Evolutionary conservation across 2,888 invertebrate species (phyloP).

Genomic region (Pammene fasciana): DNA sequence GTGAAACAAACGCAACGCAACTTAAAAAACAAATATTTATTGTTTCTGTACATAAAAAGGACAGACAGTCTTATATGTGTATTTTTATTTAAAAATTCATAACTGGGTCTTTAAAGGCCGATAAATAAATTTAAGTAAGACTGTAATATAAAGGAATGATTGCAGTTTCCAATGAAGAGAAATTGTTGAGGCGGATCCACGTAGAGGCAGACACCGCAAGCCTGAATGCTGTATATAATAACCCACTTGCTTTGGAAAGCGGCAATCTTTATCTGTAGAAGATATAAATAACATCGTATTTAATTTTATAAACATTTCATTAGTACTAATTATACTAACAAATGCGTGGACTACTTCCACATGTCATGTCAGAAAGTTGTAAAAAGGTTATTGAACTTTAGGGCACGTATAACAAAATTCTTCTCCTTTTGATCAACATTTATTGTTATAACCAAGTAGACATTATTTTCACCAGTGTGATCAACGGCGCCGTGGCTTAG

Average conservation of each 20-base stretch:
- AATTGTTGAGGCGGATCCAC: constrained; percentile 53
- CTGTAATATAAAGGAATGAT: constrained; percentile 50
- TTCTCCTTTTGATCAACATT: neutral
- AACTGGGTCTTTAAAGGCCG: neutral
- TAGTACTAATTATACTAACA: constrained; percentile 37
- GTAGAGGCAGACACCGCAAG: constrained; percentile 71
- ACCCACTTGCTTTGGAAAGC: constrained; percentile 86
- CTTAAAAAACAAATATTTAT: neutral
- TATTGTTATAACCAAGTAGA: constrained; percentile 32
- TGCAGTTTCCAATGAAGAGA: constrained; percentile 50
- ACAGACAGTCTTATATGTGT: neutral
- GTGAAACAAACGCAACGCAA: no score
- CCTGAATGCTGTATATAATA: constrained; percentile 78
- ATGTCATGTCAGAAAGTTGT: constrained; percentile 28
- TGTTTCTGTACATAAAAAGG: neutral
- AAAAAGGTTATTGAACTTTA: constrained; percentile 20
- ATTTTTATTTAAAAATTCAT: constrained; percentile 2
- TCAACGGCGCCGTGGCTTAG: constrained; percentile 82
- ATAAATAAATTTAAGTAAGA: constrained; percentile 44
- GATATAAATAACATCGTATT: constrained; percentile 36
- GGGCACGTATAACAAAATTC: neutral
- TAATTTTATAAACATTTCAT: constrained; percentile 43
- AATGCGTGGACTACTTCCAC: constrained; percentile 25
- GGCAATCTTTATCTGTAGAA: constrained; percentile 85
- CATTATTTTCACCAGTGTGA: constrained; percentile 49